Evolutionary conservation across 2,888 invertebrate species (phyloP).

Genomic region (Cenopis cana): DNA sequence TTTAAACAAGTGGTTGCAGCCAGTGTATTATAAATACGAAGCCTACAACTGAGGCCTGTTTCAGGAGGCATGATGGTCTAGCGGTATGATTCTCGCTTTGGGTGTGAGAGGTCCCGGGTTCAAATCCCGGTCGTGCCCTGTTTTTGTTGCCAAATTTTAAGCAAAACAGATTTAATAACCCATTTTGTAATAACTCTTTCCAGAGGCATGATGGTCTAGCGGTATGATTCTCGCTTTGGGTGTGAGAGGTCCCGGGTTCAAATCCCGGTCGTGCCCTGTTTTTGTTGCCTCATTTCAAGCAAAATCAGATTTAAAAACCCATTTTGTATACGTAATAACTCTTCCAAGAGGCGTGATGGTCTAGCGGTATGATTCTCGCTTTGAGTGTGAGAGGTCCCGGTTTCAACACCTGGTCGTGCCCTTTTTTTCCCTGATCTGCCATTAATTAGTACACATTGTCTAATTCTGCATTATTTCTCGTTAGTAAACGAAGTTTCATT

Average conservation of each 20-base stretch:
- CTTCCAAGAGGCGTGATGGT: slow-evolving; percentile 47
- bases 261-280: slow-evolving; percentile 50
- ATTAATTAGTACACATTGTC: no score
- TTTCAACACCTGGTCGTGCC: slow-evolving; percentile 80
- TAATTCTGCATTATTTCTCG: no score
- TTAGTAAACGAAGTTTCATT: no score
- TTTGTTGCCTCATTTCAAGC: no score
- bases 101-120: slow-evolving; percentile 79
- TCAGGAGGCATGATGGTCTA: slow-evolving; percentile 50
- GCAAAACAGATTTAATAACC: not conserved
- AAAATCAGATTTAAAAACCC: no score
- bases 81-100: slow-evolving; percentile 60
- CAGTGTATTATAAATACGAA: not conserved
- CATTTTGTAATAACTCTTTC: no score
- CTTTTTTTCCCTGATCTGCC: slow-evolving; percentile 47
- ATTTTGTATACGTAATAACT: no score
- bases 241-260: slow-evolving; percentile 60
- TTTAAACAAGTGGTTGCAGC: not conserved
- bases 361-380: slow-evolving; percentile 60
- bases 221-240: slow-evolving; percentile 78
- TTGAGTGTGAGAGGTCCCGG: slow-evolving; percentile 76
- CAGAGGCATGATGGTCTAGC: slow-evolving; percentile 41
- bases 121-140: slow-evolving; percentile 77
- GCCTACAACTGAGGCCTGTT: not conserved
- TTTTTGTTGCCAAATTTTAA: slow-evolving; percentile 41